Conservation (phyloP, 92 coral and sea anemone species). For the Zoanthus sansibaricus region DNA sequence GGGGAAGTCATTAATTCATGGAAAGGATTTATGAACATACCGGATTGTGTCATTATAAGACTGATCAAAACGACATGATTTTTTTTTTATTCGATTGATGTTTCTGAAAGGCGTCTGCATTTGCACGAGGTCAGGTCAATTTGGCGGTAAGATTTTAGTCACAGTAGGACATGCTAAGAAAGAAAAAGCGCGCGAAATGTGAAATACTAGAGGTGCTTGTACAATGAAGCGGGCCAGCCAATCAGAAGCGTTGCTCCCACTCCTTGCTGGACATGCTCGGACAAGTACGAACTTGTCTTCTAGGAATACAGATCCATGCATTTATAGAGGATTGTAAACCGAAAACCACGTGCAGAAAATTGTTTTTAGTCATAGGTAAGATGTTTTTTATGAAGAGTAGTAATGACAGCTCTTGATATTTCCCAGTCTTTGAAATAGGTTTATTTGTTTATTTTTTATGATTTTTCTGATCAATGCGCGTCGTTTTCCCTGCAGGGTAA, state of each 20-base stretch:
- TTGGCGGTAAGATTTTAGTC: slow-evolving; percentile 41
- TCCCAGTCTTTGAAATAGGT: not conserved
- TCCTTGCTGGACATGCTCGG: slow-evolving; percentile 34
- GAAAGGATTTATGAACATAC: too few species aligned
- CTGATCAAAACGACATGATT: too few species aligned
- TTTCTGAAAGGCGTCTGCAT: slow-evolving; percentile 20
- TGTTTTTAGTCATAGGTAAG: not conserved
- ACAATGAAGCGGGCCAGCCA: not conserved
- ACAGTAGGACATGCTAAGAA: slow-evolving; percentile 16
- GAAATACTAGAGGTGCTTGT: slow-evolving; percentile 16
- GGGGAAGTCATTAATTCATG: too few species aligned
- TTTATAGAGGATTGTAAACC: not conserved
- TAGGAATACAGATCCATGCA: not conserved
- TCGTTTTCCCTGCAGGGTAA: slow-evolving; percentile 25
- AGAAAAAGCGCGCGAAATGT: slow-evolving; percentile 27
- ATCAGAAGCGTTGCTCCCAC: not conserved
- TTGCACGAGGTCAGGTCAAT: slow-evolving; percentile 48
- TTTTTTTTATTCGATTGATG: not conserved
- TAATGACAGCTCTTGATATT: not conserved
- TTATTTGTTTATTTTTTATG: not conserved
- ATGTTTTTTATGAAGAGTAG: not conserved
- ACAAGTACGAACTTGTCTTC: not conserved
- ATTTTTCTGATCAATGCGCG: not conserved
- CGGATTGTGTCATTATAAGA: too few species aligned
- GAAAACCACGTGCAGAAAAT: slow-evolving; percentile 18